A percentile compares a stretch with the other conserved stretches of the same genome.
Conservation (phyloP, 2,113 vertebrate genomes). For the Toxotes jaculatrix region DNA sequence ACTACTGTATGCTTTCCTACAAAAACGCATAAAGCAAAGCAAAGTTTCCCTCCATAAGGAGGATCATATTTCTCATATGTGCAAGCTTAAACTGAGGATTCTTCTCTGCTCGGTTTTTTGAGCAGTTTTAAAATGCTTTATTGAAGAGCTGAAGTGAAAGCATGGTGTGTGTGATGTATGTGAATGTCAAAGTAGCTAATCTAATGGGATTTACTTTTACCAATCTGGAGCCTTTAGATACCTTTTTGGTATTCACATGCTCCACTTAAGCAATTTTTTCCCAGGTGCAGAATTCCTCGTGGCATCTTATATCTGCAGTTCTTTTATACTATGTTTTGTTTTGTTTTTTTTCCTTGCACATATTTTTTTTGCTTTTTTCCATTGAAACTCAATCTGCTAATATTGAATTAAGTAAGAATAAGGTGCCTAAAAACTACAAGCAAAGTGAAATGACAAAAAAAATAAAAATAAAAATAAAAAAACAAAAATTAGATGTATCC, state of each 20-base stretch:
- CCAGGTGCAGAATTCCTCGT: slow-evolving; percentile 86
- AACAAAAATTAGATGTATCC: slow-evolving; percentile 71
- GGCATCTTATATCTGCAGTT: slow-evolving; percentile 81
- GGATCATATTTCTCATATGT: slow-evolving; percentile 81
- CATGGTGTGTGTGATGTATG: slow-evolving; percentile 73
- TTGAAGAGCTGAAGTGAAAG: slow-evolving; percentile 78
- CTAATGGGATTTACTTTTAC: slow-evolving; percentile 70
- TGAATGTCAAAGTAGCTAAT: slow-evolving; percentile 70
- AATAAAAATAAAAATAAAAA: slow-evolving; percentile 22
- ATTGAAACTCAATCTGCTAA: slow-evolving; percentile 81
- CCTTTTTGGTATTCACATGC: slow-evolving; percentile 77
- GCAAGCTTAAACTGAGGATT: slow-evolving; percentile 78
- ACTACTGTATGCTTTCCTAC: slow-evolving; percentile 78
- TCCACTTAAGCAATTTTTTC: slow-evolving; percentile 71
- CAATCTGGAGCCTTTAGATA: slow-evolving; percentile 74
- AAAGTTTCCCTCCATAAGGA: slow-evolving; percentile 82
- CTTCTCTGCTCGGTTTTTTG: slow-evolving; percentile 81
- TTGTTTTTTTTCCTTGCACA: slow-evolving; percentile 72
- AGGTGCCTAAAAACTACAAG: slow-evolving; percentile 85
- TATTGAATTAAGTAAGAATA: slow-evolving; percentile 81
- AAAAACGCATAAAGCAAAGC: slow-evolving; percentile 77
- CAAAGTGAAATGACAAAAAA: slow-evolving; percentile 57
- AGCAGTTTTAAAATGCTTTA: slow-evolving; percentile 83
- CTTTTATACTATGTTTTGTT: slow-evolving; percentile 76
- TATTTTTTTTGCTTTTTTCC: slow-evolving; percentile 62